Evolutionary conservation across 2,797 vertebrate genomes (phyloP), one percentile per base, ranked within the genome.

Genomic region (Chelidonichthys spinosus): DNA sequence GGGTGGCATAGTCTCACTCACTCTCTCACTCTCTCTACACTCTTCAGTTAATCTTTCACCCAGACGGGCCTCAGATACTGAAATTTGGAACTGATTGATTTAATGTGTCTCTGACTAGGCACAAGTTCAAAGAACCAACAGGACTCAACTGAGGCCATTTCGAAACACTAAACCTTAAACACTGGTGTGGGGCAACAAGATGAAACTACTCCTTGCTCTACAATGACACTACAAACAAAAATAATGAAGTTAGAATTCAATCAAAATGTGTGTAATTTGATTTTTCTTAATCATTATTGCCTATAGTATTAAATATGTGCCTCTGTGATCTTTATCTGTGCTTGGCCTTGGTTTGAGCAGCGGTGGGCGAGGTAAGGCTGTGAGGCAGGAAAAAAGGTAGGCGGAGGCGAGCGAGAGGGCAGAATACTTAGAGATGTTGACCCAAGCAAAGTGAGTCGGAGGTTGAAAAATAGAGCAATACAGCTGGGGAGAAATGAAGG

Each of bases 401-500:
- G 67, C 18, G 55, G 53, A 43, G 68, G 58, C 32, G 44, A 69
- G 46, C 15, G 53, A 71, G 64, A 65, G 77, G 78, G 75, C 72
- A 63, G 44, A 56, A 72, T 72, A 62, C 49, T 85, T 84, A 64
- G 79, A 81, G 78, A 85, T 78, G 87, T 79, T 87, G 89, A 91
- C 86, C 75, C 52, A 86, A 79, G 86, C 85, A 83, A 71, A 87
- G 72, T 78, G 86, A 90, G 87, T 86, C 85, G 83, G 88, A 90
- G 87, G 85, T 84, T 93, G 90, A 93, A 92, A 89, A 92, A 93
- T 92, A 90, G 78, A 89, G 88, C 90, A 93, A 93, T 93, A 91
- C 88, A 76, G 76, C 84, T 47, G 44, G 56, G 78, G 76, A 90
- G 87, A 89, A 92, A 93, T 92, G 90, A 93, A 83, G 85, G 87